Conservation (phyloP, 2,888 invertebrate genomes). For the Papilio gigon region DNA sequence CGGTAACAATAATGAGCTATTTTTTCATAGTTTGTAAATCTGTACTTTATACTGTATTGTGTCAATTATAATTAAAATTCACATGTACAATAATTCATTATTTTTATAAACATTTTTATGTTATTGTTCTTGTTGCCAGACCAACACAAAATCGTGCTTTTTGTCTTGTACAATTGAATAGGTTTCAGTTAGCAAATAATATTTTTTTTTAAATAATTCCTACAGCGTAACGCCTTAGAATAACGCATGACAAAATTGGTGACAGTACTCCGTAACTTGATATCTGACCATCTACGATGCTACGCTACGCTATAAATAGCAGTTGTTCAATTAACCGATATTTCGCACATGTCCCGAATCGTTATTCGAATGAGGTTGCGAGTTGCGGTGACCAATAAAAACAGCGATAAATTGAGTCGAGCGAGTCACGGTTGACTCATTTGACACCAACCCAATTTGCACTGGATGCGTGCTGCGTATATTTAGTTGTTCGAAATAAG, state of each 20-base stretch:
- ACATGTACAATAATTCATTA: too few species aligned
- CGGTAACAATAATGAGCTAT: constrained; percentile 33
- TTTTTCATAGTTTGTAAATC: constrained; percentile 37
- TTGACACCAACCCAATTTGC: constrained; percentile 62
- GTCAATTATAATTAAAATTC: too few species aligned
- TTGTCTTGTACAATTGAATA: too few species aligned
- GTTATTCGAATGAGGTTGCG: constrained; percentile 32
- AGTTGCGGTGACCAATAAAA: constrained; percentile 38
- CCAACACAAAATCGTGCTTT: too few species aligned
- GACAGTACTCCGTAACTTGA: constrained; percentile 11
- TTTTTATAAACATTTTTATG: too few species aligned
- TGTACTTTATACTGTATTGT: neutral
- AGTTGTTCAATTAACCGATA: constrained; percentile 25
- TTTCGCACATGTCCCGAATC: constrained; percentile 18
- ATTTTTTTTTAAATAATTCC: neutral
- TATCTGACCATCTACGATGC: constrained; percentile 2
- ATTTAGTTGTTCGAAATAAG: constrained; percentile 46
- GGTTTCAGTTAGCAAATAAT: neutral
- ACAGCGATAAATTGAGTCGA: constrained; percentile 47
- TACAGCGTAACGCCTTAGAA: neutral
- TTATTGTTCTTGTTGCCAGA: too few species aligned
- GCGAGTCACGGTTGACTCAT: constrained; percentile 52
- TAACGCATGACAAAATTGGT: constrained; percentile 19
- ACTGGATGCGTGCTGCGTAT: constrained; percentile 47
- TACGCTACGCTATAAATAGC: constrained; percentile 33